These are phyloP conservation scores for Schlechtendalia chinensis DNA, from an alignment of 1,140 invertebrate genomes.

Conservation along the genomic window DNA sequence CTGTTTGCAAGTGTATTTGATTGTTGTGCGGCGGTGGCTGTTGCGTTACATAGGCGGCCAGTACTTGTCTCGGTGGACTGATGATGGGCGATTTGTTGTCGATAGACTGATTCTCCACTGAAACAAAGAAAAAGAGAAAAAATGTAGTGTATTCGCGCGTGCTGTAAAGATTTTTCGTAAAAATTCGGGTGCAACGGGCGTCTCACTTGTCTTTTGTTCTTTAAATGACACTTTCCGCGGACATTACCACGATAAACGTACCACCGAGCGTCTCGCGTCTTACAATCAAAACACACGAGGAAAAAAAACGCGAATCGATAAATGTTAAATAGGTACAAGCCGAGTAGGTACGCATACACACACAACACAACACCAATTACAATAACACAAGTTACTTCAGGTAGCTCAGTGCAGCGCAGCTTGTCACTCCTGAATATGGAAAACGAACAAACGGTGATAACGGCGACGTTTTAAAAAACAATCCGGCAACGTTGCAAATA, in stretches of 20 bases:
- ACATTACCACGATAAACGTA: not conserved
- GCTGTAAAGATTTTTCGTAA: not conserved
- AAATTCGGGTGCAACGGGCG: not conserved
- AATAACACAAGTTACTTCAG: slow-evolving; percentile 33
- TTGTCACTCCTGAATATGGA: slow-evolving; percentile 1
- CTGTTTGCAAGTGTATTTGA: slow-evolving; percentile 28
- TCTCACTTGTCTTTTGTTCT: slow-evolving; percentile 11
- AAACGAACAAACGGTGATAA: slow-evolving; percentile 10
- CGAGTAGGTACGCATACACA: not conserved
- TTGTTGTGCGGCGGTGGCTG: slow-evolving; percentile 6
- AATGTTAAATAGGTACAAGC: not conserved
- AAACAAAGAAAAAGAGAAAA: not conserved
- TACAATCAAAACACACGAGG: not conserved
- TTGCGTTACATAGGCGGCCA: not conserved
- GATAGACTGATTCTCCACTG: slow-evolving; percentile 36
- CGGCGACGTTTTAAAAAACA: slow-evolving; percentile 13
- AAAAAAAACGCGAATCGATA: not conserved
- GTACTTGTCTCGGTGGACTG: slow-evolving; percentile 10
- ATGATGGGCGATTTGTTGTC: not conserved
- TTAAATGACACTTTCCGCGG: not conserved
- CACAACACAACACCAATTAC: slow-evolving; percentile 33
- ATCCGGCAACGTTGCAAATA: slow-evolving; percentile 29
- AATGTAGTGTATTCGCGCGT: not conserved
- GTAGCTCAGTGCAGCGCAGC: not conserved
- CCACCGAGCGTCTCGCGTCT: too few relatives aligned